Base-by-base conservation (phyloP, 2,888 invertebrate genomes). In the Phengaris alcon region DNA sequence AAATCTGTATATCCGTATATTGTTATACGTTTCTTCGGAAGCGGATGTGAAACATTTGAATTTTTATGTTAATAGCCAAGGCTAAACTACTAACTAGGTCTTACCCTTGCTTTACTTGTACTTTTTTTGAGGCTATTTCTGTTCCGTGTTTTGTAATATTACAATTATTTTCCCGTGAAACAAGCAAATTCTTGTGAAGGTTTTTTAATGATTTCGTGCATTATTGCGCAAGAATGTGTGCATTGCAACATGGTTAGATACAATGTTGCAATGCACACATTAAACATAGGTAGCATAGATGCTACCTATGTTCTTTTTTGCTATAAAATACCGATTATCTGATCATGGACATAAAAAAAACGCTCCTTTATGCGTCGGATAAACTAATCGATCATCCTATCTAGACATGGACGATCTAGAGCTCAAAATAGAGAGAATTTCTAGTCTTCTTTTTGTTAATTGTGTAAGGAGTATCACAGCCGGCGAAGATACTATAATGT, bases 91-190 rank as follows among this genome's bases (percentile, higher is more conserved):
- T 35, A 35, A 35, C 35, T 35, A 76, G 76, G 77, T 75, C 77
- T 77, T 77, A 79, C 76, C 78, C 77, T 78, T 74, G 74, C 68
- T 77, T 77, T 70, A 74, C 68, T 75, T 78, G 74, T 75, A 79
- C 79, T 79, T 79, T 78, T 22, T 79, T 77, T 76, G 75, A 74
- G 75, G 76, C 74, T 64, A 46, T 13, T 15, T 6, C 48, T 69
- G 51, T 68, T 74, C 64, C 64, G 48, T 74, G 22, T 74, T 51
- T 64, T 68, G 48, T 48, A 68, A 68, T 68, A 69, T 69, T n/a
- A n/a, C 48, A 69, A 48, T 69, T n/a, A 69, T 69, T 69, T 15
- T 48, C n/a, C 69, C 48, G 48, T n/a, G 15, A 69, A 46, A 9
- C 68, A 68, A 48, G 69, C 69, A 48, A 69, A 48, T 10, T 64